A percentile compares a stretch with the other conserved stretches of the same genome.
phyloP scores from a whole-genome alignment of 2,113 vertebrate genomes.

The Ibidorhyncha struthersii region DNA sequence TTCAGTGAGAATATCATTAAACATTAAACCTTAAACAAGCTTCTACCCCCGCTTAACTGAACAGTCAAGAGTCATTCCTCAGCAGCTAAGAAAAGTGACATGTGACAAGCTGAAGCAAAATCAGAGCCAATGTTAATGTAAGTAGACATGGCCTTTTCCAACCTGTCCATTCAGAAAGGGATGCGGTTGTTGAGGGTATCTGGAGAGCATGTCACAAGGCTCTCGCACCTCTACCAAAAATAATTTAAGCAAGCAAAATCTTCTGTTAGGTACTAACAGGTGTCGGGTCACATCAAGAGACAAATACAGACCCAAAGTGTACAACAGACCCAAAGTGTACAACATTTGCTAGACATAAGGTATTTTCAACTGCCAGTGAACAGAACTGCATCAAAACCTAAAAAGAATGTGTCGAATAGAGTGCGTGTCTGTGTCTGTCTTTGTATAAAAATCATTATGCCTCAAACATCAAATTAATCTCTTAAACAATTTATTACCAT shows the following conservation, averaged over 20 bases:
- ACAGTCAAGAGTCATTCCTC: background rate
- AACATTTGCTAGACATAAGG: background rate
- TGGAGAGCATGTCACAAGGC: background rate
- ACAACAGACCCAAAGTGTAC: background rate
- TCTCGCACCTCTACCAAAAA: background rate
- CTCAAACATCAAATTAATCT: background rate
- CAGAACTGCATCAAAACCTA: background rate
- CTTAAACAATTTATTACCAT: background rate
- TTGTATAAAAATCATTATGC: background rate
- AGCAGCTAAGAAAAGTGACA: background rate
- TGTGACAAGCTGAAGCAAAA: slow-evolving; percentile 15
- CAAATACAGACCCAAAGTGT: background rate
- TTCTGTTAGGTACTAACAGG: background rate
- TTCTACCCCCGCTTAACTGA: background rate
- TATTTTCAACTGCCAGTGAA: background rate
- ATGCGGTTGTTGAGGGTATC: background rate
- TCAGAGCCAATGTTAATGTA: background rate
- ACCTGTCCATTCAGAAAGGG: background rate
- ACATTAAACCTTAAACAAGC: background rate
- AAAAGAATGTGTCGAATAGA: background rate
- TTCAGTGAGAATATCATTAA: background rate
- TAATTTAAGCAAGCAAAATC: background rate
- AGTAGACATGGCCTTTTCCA: background rate
- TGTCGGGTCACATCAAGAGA: background rate
- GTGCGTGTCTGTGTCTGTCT: background rate